Conservation (phyloP, 2,113 vertebrate species). For the Cyprinodon brontotheroides region DNA sequence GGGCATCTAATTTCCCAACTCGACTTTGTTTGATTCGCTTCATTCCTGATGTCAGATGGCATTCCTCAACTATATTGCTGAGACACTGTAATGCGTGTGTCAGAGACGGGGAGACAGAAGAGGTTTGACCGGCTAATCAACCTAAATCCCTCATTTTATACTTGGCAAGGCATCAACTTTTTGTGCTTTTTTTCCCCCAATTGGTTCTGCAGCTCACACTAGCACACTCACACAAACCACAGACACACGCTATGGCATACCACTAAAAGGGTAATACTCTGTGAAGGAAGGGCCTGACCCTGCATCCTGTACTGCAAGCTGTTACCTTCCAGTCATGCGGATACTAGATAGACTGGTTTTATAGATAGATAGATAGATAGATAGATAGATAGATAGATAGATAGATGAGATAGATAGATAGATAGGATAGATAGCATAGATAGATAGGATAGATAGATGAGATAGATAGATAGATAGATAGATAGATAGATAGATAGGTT, state of each 20-base stretch:
- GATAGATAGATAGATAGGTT: not conserved
- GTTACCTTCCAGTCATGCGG: conserved; percentile 56
- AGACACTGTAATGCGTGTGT: not conserved
- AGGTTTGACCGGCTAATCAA: conserved; percentile 41
- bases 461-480: not conserved
- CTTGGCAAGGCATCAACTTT: not conserved
- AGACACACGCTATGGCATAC: conserved; percentile 8
- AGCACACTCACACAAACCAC: conserved; percentile 5
- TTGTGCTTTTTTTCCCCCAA: not conserved
- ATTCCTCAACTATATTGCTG: conserved; percentile 42
- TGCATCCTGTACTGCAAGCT: conserved; percentile 70
- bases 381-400: not conserved
- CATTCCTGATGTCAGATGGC: conserved; percentile 24
- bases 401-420: not conserved
- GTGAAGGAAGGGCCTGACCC: conserved; percentile 65
- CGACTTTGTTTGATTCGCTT: conserved; percentile 49
- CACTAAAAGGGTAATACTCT: conserved; percentile 45
- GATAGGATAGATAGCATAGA: not conserved
- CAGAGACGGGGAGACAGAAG: not conserved
- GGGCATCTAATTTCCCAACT: conserved; percentile 15
- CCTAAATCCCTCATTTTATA: conserved; percentile 19
- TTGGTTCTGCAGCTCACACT: not conserved
- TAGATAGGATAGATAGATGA: not conserved
- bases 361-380: not conserved
- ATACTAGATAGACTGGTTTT: not conserved